Evolutionary conservation across 2,113 vertebrate species (phyloP).

Genomic region (Thamnophis sirtalis): DNA sequence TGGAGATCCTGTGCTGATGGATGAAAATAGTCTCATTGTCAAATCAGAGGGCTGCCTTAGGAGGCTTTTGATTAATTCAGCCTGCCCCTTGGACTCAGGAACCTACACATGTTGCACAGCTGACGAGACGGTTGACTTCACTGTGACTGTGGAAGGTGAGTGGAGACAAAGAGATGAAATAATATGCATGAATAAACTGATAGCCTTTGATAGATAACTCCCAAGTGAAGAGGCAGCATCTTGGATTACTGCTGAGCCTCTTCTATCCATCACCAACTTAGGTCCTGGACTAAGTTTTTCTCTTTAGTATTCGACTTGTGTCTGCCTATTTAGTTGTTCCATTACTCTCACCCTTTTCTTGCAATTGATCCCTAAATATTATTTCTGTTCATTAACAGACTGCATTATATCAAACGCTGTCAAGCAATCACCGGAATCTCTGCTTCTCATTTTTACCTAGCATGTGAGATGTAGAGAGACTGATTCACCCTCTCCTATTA

Average conservation of each 20-base stretch:
- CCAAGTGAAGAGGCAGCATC: not conserved
- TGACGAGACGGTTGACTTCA: slow-evolving; percentile 64
- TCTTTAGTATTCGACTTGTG: not conserved
- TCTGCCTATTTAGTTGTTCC: not conserved
- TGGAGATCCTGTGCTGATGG: slow-evolving; percentile 64
- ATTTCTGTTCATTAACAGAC: not conserved
- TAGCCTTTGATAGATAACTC: not conserved
- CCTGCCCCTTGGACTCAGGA: slow-evolving; percentile 61
- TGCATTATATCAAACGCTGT: not conserved
- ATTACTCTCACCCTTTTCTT: not conserved
- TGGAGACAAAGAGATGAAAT: not conserved
- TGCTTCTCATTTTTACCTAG: not conserved
- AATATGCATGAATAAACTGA: not conserved
- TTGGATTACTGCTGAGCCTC: not conserved
- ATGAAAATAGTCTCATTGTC: slow-evolving; percentile 56
- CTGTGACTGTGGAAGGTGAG: slow-evolving; percentile 72
- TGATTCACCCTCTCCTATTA: too few species aligned
- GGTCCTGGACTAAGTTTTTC: not conserved
- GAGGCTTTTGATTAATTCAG: slow-evolving; percentile 61
- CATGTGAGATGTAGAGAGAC: not conserved
- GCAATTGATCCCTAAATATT: not conserved
- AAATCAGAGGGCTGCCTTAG: slow-evolving; percentile 64
- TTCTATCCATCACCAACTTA: not conserved
- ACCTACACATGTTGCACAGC: slow-evolving; percentile 63
- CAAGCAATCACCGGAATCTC: not conserved